Evolutionary conservation across 2,888 invertebrate genomes (phyloP).

Genomic region (Hermodice carunculata): DNA sequence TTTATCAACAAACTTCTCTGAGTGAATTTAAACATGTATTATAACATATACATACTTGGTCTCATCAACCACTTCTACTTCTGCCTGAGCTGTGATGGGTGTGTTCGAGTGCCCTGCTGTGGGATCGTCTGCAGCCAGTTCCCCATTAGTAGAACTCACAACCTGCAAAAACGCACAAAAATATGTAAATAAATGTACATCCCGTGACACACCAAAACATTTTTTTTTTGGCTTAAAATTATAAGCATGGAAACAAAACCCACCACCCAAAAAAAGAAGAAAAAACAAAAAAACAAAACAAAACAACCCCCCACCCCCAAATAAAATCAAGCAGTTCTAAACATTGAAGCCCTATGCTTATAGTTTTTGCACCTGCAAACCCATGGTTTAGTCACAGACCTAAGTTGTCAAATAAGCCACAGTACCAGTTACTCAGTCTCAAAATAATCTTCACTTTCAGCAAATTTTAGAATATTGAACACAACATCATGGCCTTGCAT

Average conservation of each 20-base stretch:
- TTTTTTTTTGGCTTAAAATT: background rate
- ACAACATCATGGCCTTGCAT: no score
- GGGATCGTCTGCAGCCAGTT: slow-evolving; percentile 84
- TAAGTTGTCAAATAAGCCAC: no score
- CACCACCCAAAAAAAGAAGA: background rate
- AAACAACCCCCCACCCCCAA: no score
- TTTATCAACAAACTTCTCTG: background rate
- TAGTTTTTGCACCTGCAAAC: no score
- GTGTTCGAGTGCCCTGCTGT: slow-evolving; percentile 97
- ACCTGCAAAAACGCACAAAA: slow-evolving; percentile 76
- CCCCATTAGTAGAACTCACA: slow-evolving; percentile 96
- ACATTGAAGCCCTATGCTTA: no score
- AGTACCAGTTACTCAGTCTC: no score
- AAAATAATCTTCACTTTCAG: no score
- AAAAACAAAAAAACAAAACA: no score
- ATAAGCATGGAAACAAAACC: background rate
- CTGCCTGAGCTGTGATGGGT: slow-evolving; percentile 93
- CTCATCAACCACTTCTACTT: slow-evolving; percentile 96
- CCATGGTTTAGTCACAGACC: no score
- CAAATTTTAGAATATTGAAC: no score
- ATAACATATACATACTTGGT: slow-evolving; percentile 66
- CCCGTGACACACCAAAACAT: background rate
- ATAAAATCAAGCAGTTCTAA: no score
- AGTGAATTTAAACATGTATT: background rate
- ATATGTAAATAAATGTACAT: background rate